These are phyloP conservation scores for Drosophila maculinotata DNA, from an alignment of 2,888 invertebrate genomes.

Conservation along the genomic window DNA sequence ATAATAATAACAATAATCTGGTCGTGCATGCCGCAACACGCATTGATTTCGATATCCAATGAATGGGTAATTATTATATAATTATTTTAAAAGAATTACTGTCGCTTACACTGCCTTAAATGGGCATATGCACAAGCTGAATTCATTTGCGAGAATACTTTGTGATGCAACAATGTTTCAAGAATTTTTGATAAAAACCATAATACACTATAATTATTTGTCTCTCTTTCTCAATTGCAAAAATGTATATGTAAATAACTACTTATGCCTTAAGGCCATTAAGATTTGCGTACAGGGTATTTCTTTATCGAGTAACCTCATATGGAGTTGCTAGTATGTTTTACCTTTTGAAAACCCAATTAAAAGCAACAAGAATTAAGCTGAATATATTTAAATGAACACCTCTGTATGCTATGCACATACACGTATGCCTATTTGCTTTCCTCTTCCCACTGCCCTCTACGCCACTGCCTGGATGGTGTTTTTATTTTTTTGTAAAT, in stretches of 20 bases:
- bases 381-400: slow-evolving; percentile 38
- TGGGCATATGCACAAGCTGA: neutral
- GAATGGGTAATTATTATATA: slow-evolving; percentile 70
- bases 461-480: slow-evolving; percentile 2
- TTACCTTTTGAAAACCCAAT: slow-evolving; percentile 34
- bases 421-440: slow-evolving; percentile 20
- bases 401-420: slow-evolving; percentile 25
- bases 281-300: neutral
- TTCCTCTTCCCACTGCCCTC: too few relatives aligned
- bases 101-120: slow-evolving; percentile 10
- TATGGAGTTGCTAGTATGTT: neutral
- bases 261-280: too few relatives aligned
- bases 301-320: neutral
- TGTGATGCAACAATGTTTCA: neutral
- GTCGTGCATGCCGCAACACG: slow-evolving; percentile 42
- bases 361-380: slow-evolving; percentile 20
- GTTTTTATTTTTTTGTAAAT: slow-evolving; percentile 51
- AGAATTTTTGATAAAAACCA: neutral
- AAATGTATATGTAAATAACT: too few relatives aligned
- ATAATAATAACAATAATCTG: slow-evolving; percentile 60
- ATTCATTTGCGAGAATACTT: too few relatives aligned
- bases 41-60: slow-evolving; percentile 64
- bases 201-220: too few relatives aligned
- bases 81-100: slow-evolving; percentile 51
- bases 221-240: too few relatives aligned